Percentiles rank a stretch among this genome's conserved stretches.
Evolutionary conservation across 2,888 invertebrate genomes (phyloP).

Genomic region (Hydriomena furcata): DNA sequence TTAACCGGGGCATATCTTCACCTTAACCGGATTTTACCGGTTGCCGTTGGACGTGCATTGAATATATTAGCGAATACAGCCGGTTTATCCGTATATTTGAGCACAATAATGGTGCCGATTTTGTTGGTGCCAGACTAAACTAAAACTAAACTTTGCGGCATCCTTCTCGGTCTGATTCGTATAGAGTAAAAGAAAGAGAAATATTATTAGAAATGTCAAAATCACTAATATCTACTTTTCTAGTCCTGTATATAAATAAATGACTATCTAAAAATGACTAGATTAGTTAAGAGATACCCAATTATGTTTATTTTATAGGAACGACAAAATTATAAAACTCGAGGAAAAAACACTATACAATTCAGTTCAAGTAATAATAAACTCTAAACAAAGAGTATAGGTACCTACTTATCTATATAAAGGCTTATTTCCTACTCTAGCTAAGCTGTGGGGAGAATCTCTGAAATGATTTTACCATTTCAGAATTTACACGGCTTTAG

Average conservation of each 20-base stretch:
- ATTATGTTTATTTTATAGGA: no score
- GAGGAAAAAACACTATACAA: not conserved
- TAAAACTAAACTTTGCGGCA: no score
- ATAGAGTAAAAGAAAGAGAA: no score
- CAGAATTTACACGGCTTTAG: conserved; percentile 12
- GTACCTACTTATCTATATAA: no score
- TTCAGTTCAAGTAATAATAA: not conserved
- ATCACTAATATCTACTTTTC: no score
- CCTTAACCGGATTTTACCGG: conserved; percentile 76
- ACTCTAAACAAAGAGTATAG: not conserved
- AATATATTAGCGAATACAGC: conserved; percentile 69
- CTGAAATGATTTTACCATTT: conserved; percentile 14
- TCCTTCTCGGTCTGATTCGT: no score
- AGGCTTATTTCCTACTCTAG: conserved; percentile 15
- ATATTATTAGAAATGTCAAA: no score
- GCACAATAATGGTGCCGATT: conserved; percentile 51
- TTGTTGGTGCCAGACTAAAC: no score
- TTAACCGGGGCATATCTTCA: conserved; percentile 76
- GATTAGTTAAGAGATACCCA: no score
- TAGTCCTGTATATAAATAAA: no score
- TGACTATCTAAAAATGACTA: no score
- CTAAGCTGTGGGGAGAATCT: conserved; percentile 11
- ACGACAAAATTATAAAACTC: not conserved
- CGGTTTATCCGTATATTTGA: conserved; percentile 58
- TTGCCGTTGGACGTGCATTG: conserved; percentile 70